These are phyloP conservation scores for Phaedon cochleariae DNA, from an alignment of 2,888 invertebrate species.

Conservation along the genomic window DNA sequence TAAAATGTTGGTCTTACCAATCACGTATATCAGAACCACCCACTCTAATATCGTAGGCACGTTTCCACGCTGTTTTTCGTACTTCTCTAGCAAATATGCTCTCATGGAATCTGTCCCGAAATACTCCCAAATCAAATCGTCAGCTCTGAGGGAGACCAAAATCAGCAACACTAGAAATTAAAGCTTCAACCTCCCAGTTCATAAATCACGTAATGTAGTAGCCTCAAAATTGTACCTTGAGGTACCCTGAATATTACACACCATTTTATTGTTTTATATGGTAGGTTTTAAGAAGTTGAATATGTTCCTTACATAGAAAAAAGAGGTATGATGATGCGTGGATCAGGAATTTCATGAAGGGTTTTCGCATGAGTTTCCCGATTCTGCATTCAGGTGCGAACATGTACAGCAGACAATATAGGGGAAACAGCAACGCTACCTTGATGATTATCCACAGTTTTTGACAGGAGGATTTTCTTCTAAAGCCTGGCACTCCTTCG, in stretches of 20 bases:
- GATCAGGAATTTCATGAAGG: constrained; percentile 96
- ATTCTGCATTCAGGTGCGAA: constrained; percentile 81
- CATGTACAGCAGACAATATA: constrained; percentile 87
- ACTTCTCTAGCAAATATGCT: constrained; percentile 67
- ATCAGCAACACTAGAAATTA: constrained; percentile 85
- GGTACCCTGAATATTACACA: too few species aligned
- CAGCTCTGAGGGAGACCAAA: constrained; percentile 90
- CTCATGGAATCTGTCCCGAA: constrained; percentile 78
- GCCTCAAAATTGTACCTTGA: too few species aligned
- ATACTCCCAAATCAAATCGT: constrained; percentile 76
- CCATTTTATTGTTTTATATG: too few species aligned
- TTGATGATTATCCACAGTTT: constrained; percentile 71
- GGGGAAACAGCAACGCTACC: constrained; percentile 85
- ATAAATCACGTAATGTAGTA: too few species aligned
- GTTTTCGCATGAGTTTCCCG: constrained; percentile 88
- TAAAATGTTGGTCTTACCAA: constrained; percentile 66
- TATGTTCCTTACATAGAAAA: constrained; percentile 84
- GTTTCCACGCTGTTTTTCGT: constrained; percentile 81
- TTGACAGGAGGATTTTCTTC: constrained; percentile 78
- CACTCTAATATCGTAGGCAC: constrained; percentile 86
- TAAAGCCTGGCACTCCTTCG: constrained; percentile 93
- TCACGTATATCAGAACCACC: constrained; percentile 83
- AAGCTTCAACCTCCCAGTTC: too few species aligned
- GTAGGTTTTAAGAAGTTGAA: too few species aligned
- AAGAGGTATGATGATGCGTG: constrained; percentile 94